phyloP scores from a whole-genome alignment of 2,113 vertebrate genomes.

The Pelobates fuscus region DNA sequence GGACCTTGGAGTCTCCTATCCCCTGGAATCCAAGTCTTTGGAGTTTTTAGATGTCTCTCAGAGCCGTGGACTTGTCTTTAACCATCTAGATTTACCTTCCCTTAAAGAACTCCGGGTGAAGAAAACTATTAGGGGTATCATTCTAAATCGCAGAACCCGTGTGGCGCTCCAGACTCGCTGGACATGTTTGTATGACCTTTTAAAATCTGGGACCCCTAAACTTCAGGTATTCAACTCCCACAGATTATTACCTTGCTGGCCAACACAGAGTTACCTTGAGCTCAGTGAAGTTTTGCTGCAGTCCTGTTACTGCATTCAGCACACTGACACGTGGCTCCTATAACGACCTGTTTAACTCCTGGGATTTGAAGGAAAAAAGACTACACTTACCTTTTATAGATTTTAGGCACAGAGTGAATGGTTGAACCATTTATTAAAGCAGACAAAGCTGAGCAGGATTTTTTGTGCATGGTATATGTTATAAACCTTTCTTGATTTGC shows the following conservation, averaged over 20 bases:
- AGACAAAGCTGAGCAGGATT: too few relatives aligned
- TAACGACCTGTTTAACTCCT: too few relatives aligned
- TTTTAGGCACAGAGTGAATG: too few relatives aligned
- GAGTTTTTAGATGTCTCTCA: slow-evolving; percentile 79
- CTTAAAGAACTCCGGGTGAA: slow-evolving; percentile 74
- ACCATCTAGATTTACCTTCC: slow-evolving; percentile 71
- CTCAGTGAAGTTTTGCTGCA: slow-evolving; percentile 72
- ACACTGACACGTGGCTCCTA: slow-evolving; percentile 77
- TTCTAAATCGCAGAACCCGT: slow-evolving; percentile 72
- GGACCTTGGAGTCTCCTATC: slow-evolving; percentile 76
- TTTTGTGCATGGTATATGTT: too few relatives aligned
- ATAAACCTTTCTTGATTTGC: too few relatives aligned
- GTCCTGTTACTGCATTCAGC: slow-evolving; percentile 77
- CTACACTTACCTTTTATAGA: too few relatives aligned
- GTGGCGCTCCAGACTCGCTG: slow-evolving; percentile 76
- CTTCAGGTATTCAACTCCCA: slow-evolving; percentile 77
- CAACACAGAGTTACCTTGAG: slow-evolving; percentile 68
- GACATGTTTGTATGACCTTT: slow-evolving; percentile 75
- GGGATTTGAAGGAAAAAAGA: too few relatives aligned
- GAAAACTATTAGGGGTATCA: slow-evolving; percentile 76
- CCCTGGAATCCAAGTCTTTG: slow-evolving; percentile 70
- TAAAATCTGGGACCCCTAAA: slow-evolving; percentile 72
- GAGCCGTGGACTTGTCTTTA: slow-evolving; percentile 77
- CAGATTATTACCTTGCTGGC: slow-evolving; percentile 72
- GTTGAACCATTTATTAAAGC: too few relatives aligned